Evolutionary conservation across 2,888 invertebrate species (phyloP), one percentile per base, ranked within the genome.

Genomic region (Quadriops clusia): DNA sequence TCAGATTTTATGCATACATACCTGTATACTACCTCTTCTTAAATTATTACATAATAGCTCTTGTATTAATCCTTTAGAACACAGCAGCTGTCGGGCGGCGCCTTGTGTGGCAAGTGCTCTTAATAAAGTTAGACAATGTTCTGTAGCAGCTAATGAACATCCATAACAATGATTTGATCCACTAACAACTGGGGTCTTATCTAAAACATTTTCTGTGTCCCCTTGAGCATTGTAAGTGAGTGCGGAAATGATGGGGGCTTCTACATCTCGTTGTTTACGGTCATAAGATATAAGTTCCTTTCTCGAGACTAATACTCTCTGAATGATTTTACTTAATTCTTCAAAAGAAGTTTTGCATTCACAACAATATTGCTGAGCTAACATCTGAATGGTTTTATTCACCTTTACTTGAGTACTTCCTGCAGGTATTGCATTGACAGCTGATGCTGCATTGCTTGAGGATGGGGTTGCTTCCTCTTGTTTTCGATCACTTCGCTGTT

Each of bases 341-440:
- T 95, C 95, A 58, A 94, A 95, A 5, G 90, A 84, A 4, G 81
- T 79, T 57, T 89, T 89, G 55, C 93, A 94, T 49, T 97, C 95
- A 25, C 79, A 82, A 57, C 93, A 91, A 61, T 95, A 95, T 54
- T 89, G 86, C 58, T 91, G 90, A 2, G 94, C 94, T 21, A 95
- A 67, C 42, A 87, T 74, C 56, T 95, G 94, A 47, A 95, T 94
- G 28, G 87, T 84, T 55, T 84, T 78, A 61, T 93, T 94, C 23
- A 94, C 63, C 1, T 70, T 65, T 28, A 61, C 61, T 39, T 65
- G 66, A 2, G 64, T 57, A 7, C 38, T 26, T 5, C 36, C 20
- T 1, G 38, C 33, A 5, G 39, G 39, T 3, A 44, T 40, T 2
- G 41, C 11, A 6, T 31, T 30, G 4, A 44, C 41, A 17, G 42